Evolutionary conservation across 2,113 vertebrate species (phyloP).

Genomic region (Alligator sinensis): DNA sequence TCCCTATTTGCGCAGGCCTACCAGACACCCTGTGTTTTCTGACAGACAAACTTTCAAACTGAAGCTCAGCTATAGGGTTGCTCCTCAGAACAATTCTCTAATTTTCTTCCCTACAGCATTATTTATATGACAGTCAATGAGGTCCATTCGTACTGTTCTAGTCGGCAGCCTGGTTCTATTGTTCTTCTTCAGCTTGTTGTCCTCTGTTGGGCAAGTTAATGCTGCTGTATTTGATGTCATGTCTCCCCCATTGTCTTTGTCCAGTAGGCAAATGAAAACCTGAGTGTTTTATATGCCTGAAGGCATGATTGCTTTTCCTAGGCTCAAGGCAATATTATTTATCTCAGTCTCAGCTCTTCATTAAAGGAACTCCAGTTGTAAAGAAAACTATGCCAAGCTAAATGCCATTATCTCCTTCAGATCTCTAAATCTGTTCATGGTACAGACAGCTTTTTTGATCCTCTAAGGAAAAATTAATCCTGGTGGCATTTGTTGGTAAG

Average conservation of each 20-base stretch:
- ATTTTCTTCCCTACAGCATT: not conserved
- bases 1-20: too few relatives aligned
- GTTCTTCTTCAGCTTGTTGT: not conserved
- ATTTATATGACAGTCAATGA: not conserved
- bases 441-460: not conserved
- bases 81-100: not conserved
- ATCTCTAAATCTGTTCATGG: not conserved
- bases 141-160: not conserved
- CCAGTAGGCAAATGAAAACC: not conserved
- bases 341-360: not conserved
- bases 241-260: not conserved
- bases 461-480: not conserved
- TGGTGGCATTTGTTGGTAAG: not conserved
- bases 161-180: not conserved
- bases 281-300: not conserved
- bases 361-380: not conserved
- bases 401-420: not conserved
- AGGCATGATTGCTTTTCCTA: not conserved
- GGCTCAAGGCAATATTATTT: not conserved
- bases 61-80: not conserved
- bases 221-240: not conserved
- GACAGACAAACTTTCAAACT: not conserved
- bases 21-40: not conserved
- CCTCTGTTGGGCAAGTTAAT: not conserved
- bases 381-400: not conserved